A percentile compares a stretch with the other conserved stretches of the same genome.
phyloP scores from a whole-genome alignment of 1,140 invertebrate species.

The Penaeus indicus region DNA sequence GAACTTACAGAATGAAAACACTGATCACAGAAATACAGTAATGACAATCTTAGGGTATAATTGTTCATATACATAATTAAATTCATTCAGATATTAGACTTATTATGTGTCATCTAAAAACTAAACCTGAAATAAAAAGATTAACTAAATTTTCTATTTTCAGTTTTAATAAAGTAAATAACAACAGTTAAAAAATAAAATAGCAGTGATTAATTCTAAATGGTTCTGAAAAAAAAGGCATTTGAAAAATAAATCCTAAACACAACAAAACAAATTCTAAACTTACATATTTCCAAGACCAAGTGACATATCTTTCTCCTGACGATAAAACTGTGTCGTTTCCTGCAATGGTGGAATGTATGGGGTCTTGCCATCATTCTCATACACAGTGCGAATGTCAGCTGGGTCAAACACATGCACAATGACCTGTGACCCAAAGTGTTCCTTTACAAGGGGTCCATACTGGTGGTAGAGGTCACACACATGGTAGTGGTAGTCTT shows the following conservation, averaged over 20 bases:
- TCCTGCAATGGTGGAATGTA: slow-evolving; percentile 73
- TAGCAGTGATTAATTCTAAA: too few species aligned
- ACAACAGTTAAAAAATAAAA: too few species aligned
- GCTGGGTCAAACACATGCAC: slow-evolving; percentile 73
- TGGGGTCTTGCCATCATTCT: slow-evolving; percentile 72
- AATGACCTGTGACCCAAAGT: slow-evolving; percentile 67
- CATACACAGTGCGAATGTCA: slow-evolving; percentile 71
- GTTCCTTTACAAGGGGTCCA: slow-evolving; percentile 68
- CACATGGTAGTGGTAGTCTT: slow-evolving; percentile 67
- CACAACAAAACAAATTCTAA: background rate
- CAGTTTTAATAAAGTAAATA: too few species aligned
- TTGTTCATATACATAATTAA: too few species aligned
- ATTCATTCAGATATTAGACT: too few species aligned
- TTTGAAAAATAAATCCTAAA: too few species aligned
- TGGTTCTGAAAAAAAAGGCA: too few species aligned
- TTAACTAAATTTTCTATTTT: too few species aligned
- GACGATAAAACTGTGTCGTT: slow-evolving; percentile 72
- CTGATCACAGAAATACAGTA: slow-evolving; percentile 9
- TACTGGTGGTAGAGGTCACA: slow-evolving; percentile 67
- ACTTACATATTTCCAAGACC: slow-evolving; percentile 74
- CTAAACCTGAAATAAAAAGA: too few species aligned
- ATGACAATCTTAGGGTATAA: slow-evolving; percentile 67
- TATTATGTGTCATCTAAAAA: too few species aligned
- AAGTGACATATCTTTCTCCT: slow-evolving; percentile 71
- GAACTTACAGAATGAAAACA: background rate